Evolutionary conservation across 2,113 vertebrate genomes (phyloP), one percentile per base, ranked within the genome.

Genomic region (Ciconia stormi): DNA sequence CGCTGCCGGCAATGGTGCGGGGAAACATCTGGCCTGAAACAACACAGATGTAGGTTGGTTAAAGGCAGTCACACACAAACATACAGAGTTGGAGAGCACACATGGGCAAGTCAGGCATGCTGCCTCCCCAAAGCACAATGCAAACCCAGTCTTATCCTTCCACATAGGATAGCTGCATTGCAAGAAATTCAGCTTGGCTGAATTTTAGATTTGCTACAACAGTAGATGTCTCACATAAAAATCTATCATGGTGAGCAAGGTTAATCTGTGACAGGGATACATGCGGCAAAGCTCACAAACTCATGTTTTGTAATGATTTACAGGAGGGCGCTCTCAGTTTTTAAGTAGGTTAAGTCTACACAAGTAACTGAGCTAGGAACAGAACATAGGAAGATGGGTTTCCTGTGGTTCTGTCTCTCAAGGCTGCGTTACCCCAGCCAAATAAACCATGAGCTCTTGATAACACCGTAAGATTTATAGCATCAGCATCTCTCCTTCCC

Each of bases 1-100:
- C 99, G 98, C 96, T 99, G 99, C 56, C 99, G 98, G 97, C 98
- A 98, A 95, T 99, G 98, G 72, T 98, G 98, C 0, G 99, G 97
- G 7, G 96, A 95, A 26, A 98, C 97, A 14, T 99, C 98, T 1
- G 98, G 98, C 96, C 99, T 99, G 87, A 12, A 93, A 78, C 46
- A 89, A 55, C 32, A 85, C 81, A 38, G 83, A 76, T 40, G 63
- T 49, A 6, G 52, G 17, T 12, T 38, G 65, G 71, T 84, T 38
- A 69, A 61, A 42, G 74, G 52, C 42, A 65, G 32, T 8, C 23
- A 30, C 70, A 67, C 1, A 2, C 26, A 56, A 44, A 65, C 8
- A 15, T 0, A 27, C 22, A 53, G 50, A 65, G 71, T 1, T 50
- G 59, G 26, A 23, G 49, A 32, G 50, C 65, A 58, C 0, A 0